Base-by-base conservation (phyloP, 2,113 vertebrate species). In the Bubo scandiacus region DNA sequence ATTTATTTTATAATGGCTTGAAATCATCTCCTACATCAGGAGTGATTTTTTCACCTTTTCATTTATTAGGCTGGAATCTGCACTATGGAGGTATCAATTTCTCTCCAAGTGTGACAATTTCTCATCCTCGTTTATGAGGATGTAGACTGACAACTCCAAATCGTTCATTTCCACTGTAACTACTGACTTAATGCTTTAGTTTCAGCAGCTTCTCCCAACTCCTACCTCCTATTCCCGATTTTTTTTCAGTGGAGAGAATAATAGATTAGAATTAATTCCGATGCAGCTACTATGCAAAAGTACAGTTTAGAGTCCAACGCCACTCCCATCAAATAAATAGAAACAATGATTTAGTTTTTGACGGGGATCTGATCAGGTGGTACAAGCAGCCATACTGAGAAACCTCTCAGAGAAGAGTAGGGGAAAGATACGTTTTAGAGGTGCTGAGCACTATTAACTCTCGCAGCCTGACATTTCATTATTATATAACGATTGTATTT, bases 81-180 rank as follows among this genome's bases (percentile, higher is more conserved):
- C 29, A 36, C 49, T 80, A 47, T 40, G 81, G 88, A 77, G 6
- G 27, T 21, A 82, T 58, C 67, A 23, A 11, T 87, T 94, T 93
- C 84, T 94, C 43, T 79, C 63, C 58, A 68, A 96, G 57, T 62
- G 81, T 97, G 62, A 55, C n/a, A 58, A 11, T 67, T 90, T 87
- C 81, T 84, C 11, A 57, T 89, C 59, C 25, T 66, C 12, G 0
- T 61, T 61, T 65, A 83, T n/a, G 36, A 92, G 66, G 61, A 63
- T 62, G 45, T 87, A 74, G 38, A 49, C 58, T 91, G 74, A 82
- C 52, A 88, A n/a, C 14, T 32, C 63, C 58, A 62, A 67, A 43
- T 62, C 2, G 2, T 54, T 94, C 5, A 42, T 82, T 86, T 92
- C 43, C 61, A 66, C 25, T 86, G 13, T 66, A 88, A 71, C 75